Evolutionary conservation across 2,113 vertebrate genomes (phyloP), one percentile per base, ranked within the genome.

Genomic region (Seriola aureovittata): DNA sequence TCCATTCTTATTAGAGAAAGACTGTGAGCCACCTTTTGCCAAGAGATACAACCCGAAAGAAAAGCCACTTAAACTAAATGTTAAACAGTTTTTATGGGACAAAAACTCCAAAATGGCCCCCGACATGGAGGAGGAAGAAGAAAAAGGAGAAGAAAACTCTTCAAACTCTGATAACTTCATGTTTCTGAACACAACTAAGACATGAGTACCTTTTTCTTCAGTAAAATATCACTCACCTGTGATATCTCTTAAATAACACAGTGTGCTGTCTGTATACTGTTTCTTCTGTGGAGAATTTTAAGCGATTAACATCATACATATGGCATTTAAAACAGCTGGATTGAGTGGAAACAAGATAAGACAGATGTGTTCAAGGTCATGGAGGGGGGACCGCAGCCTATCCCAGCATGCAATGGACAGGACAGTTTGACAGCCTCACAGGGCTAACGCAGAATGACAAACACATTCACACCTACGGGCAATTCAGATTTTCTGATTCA

Each of bases 281-380:
- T 58, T 62, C 36, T n/a, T 78, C 50, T 72, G 40, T 60, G 23
- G 29, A 44, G 14, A 21, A n/a, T 81, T 42, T 80, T 38, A 77
- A 68, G 40, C 64, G 46, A 55, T 71, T 52, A 48, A 21, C 21
- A 55, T 76, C 25, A 19, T 71, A 23, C 1, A 1, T 1, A 1
- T 25, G 16, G 50, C 23, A 78, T 82, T 86, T 78, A 60, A 82
- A 88, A 79, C 64, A 80, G 72, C 62, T 77, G 80, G 32, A 62
- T 32, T 8, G 72, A 71, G 42, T 42, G 34, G 38, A 87, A 75
- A 76, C 50, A 68, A 68, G 81, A 87, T 6, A 50, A 57, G 76
- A 65, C 84, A 80, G 67, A 86, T 84, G 63, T 79, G 77, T 87
- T 79, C 76, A 90, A 89, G 85, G 85, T 90, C 52, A 68, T 57